Conservation (phyloP, 2,888 invertebrate species). For the Sicus ferrugineus region DNA sequence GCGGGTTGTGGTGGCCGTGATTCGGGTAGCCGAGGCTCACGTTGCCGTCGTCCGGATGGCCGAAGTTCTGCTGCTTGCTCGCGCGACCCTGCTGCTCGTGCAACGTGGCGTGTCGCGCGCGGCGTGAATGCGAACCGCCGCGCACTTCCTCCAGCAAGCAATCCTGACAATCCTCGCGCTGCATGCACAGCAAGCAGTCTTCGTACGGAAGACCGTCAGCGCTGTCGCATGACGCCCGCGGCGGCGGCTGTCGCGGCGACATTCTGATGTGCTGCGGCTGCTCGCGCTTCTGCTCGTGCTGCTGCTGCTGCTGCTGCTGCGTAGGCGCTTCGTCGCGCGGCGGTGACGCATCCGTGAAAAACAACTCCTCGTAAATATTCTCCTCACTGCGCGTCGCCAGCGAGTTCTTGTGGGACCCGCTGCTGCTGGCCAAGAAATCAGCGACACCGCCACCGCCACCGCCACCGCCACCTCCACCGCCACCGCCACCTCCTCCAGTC, state of each 20-base stretch:
- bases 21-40: conserved; percentile 1
- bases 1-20: conserved; percentile 32
- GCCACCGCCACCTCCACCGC: not conserved
- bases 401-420: conserved; percentile 42
- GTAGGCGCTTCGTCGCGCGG: conserved; percentile 37
- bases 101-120: too few species aligned
- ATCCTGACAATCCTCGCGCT: conserved; percentile 61
- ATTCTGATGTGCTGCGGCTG: too few species aligned
- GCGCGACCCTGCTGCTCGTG: not conserved
- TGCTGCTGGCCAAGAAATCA: not conserved
- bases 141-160: conserved; percentile 47
- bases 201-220: conserved; percentile 50
- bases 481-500: not conserved
- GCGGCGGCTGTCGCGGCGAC: not conserved
- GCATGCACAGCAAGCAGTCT: conserved; percentile 62
- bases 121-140: conserved; percentile 41
- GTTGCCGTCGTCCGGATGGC: not conserved
- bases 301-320: not conserved
- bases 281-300: not conserved
- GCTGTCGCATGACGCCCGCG: not conserved
- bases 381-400: conserved; percentile 62
- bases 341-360: conserved; percentile 57
- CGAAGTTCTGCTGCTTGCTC: not conserved
- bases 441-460: conserved; percentile 26
- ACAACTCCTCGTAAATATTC: conserved; percentile 65